Conservation (phyloP, 23 tunicate genomes). For the Trididemnum clinides region DNA sequence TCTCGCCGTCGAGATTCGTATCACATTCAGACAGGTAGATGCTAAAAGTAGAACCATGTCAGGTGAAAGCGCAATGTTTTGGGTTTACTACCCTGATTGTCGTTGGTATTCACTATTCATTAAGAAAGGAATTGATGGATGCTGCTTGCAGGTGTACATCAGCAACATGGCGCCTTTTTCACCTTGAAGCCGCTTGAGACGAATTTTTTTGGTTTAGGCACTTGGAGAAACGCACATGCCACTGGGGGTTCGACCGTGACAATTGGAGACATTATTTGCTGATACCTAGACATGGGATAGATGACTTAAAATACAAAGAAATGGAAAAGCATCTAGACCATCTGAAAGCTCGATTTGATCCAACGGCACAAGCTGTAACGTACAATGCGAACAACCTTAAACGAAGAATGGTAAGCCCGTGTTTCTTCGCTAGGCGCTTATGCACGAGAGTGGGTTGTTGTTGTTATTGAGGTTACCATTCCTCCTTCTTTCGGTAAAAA, state of each 20-base stretch:
- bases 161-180: no score
- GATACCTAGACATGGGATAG: constrained; percentile 47
- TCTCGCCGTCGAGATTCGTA: constrained; percentile 69
- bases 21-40: constrained; percentile 74
- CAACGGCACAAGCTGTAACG: not conserved
- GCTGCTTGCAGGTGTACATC: no score
- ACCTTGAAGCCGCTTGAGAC: not conserved
- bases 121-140: no score
- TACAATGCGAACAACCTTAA: not conserved
- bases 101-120: no score
- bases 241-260: constrained; percentile 91
- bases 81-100: no score
- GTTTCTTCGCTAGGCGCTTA: no score
- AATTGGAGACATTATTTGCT: constrained; percentile 80
- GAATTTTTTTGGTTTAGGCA: constrained; percentile 19
- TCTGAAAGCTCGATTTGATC: constrained; percentile 64
- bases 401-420: constrained; percentile 15
- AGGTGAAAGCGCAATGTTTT: no score
- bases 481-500: no score
- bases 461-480: no score
- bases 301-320: constrained; percentile 35
- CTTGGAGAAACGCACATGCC: constrained; percentile 80
- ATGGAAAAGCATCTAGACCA: constrained; percentile 39
- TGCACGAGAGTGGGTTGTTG: no score
- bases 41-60: no score